Percentiles rank a stretch among this genome's conserved stretches.
Evolutionary conservation across 2,888 invertebrate species (phyloP).

Genomic region (Apantesis nais): DNA sequence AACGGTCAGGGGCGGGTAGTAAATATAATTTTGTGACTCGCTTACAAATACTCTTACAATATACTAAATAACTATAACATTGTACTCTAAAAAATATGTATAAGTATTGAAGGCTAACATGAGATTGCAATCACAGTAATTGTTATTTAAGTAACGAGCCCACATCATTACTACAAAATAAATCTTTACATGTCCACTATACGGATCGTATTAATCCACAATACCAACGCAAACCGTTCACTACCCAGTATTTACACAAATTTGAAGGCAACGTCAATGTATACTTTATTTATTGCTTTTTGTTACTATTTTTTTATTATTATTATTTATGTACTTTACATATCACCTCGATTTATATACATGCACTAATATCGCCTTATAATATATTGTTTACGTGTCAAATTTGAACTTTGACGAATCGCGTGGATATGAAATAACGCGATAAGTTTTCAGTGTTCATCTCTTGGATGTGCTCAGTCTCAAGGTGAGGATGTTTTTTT

Average conservation of each 20-base stretch:
- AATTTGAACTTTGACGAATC: constrained; percentile 70
- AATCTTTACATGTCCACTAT: constrained; percentile 68
- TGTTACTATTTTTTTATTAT: constrained; percentile 76
- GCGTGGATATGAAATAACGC: constrained; percentile 54
- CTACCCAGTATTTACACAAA: constrained; percentile 76
- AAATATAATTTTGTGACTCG: constrained; percentile 85
- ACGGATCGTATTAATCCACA: constrained; percentile 59
- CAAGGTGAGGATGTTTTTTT: constrained; percentile 42
- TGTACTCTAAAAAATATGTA: constrained; percentile 86
- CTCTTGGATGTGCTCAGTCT: constrained; percentile 75
- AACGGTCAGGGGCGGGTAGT: constrained; percentile 72
- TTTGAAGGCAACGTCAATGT: constrained; percentile 84
- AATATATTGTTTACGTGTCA: constrained; percentile 54
- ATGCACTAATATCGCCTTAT: constrained; percentile 57
- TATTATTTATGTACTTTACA: constrained; percentile 77
- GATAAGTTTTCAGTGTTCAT: constrained; percentile 54
- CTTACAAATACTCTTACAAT: constrained; percentile 79
- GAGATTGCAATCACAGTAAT: constrained; percentile 85
- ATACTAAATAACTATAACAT: constrained; percentile 85
- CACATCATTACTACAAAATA: constrained; percentile 81
- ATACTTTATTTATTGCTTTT: constrained; percentile 85
- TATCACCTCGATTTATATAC: constrained; percentile 82
- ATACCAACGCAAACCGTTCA: constrained; percentile 67
- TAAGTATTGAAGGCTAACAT: constrained; percentile 86
- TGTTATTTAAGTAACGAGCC: constrained; percentile 84